Base-by-base conservation (phyloP, 2,113 vertebrate species). In the Trematomus loennbergii region DNA sequence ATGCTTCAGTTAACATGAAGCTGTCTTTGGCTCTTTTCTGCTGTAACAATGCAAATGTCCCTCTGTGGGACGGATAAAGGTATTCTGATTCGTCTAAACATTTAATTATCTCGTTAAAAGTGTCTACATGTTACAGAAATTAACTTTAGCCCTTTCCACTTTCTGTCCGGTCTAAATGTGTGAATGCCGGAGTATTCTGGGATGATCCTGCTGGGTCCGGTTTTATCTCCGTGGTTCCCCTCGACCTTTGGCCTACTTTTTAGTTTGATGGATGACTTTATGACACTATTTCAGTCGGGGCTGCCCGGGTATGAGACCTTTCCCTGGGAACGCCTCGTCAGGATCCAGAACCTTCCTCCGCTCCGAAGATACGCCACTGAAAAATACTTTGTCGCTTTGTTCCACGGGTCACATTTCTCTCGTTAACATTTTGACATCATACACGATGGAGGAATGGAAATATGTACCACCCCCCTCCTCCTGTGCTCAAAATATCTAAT, bases 201-300 rank as follows among this genome's bases (percentile, higher is more conserved):
- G 75, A 81, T 36, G 78, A 89, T 85, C 79, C 52, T 15, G 0
- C 17, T 7, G 40, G n/a, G 65, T 67, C 72, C 11, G 33, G 13
- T 67, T 85, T 72, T 53, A 83, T 79, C 61, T 17, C 50, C 60
- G 55, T 69, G 80, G n/a, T 75, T 84, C 22, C 70, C 70, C 63
- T 62, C 17, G 57, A 90, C 89, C 91, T 82, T 77, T 92, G 88
- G 79, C 91, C 89, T 17, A 83, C 82, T 88, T 88, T 8, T 29
- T 29, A 0, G 72, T 82, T 78, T 92, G 94, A 94, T 78, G 81
- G 91, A 94, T 91, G 86, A 86, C 87, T 94, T 90, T 89, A 89
- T 92, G 87, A n/a, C 75, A 70, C 92, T 95, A 95, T 95, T 95
- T 94, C 84, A n/a, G 89, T 89, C 68, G n/a, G 6, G 68, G 78